A percentile compares a stretch with the other conserved stretches of the same genome.
Evolutionary conservation across 2,797 vertebrate species (phyloP).

Genomic region (Coluber constrictor): DNA sequence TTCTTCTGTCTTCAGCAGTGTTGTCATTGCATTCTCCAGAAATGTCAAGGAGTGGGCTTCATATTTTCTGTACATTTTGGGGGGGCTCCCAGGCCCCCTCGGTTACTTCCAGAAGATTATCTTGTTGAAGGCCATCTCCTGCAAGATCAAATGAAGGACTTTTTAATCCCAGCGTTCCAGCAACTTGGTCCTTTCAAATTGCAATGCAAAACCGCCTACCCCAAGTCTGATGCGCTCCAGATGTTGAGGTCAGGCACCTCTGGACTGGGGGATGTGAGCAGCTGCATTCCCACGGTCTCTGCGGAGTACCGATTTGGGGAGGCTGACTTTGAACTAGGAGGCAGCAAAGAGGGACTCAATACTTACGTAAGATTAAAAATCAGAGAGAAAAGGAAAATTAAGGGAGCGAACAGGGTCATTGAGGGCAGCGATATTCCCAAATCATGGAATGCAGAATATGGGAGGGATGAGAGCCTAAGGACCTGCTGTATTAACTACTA

Average conservation of each 20-base stretch:
- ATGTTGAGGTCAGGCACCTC: background rate
- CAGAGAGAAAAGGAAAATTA: background rate
- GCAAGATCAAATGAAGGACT: background rate
- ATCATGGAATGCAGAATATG: background rate
- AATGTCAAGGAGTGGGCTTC: rapidly evolving
- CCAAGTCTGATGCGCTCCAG: background rate
- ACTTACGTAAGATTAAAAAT: background rate
- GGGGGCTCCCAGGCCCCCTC: background rate
- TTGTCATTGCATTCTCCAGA: conserved; percentile 20
- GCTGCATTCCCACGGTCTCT: background rate
- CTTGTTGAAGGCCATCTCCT: background rate
- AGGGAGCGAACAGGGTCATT: background rate
- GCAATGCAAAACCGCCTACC: background rate
- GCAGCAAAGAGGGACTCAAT: background rate
- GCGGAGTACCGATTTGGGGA: too few species aligned
- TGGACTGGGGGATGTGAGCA: background rate
- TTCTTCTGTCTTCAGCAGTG: background rate
- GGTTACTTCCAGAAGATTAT: background rate
- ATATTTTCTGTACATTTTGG: background rate
- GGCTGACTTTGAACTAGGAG: background rate
- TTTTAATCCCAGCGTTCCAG: background rate
- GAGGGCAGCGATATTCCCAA: background rate
- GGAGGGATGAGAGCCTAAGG: background rate
- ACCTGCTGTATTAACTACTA: too few species aligned
- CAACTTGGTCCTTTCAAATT: background rate